phyloP scores from a whole-genome alignment of 2,888 invertebrate species.

The Melangyna quadrimaculata region DNA sequence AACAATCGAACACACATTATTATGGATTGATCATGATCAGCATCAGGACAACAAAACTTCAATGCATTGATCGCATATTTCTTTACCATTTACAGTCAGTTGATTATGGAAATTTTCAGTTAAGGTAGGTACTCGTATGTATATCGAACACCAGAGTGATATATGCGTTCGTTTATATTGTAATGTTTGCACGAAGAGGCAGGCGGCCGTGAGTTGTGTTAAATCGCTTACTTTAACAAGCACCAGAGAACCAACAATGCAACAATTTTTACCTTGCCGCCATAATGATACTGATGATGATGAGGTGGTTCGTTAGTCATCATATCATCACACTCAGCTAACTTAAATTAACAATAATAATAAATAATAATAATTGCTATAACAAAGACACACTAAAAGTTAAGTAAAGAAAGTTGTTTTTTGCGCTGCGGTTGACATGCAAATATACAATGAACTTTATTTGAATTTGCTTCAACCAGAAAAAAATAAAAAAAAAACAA shows the following conservation, averaged over 20 bases:
- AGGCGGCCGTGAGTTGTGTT: background rate
- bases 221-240: background rate
- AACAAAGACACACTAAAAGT: background rate
- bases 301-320: constrained; percentile 1
- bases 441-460: constrained; percentile 9
- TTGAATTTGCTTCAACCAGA: background rate
- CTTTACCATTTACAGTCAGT: background rate
- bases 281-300: background rate
- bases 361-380: constrained; percentile 5
- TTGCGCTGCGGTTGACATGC: background rate
- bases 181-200: constrained; percentile 10
- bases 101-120: constrained; percentile 31
- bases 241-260: background rate
- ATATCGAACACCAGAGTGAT: background rate
- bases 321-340: constrained; percentile 1
- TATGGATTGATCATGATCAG: too few species aligned
- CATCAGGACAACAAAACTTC: background rate
- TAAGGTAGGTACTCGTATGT: background rate
- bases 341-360: background rate
- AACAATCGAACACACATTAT: background rate
- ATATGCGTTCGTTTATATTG: background rate
- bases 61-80: background rate
- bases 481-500: too few species aligned
- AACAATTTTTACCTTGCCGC: background rate
- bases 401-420: constrained; percentile 16